Base-by-base conservation (phyloP, 2,888 invertebrate genomes). In the Drosophila neutralis region DNA sequence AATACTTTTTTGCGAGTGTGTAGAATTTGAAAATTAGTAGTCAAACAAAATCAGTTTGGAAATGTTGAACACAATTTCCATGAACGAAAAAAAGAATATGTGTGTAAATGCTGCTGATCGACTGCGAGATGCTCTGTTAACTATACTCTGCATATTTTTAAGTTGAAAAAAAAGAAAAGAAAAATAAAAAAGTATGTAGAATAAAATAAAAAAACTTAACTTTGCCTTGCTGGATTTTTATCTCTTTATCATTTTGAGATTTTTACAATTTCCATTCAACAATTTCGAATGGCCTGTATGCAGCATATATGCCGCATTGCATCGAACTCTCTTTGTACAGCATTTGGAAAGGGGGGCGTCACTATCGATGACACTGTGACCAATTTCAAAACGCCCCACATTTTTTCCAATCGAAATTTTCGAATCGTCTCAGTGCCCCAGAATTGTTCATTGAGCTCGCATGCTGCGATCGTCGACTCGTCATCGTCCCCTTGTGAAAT, bases 331-430 rank as follows among this genome's bases (percentile, higher is more conserved):
- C 15, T 8, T 45, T 24, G 4, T 24, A 8, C 8, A 8, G 4
- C 4, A 15, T 24, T 45, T 24, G 15, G 11, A 52, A 24, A 24
- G 61, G 61, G 84, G 85, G 85, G 85, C 90, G 85, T 90, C 74
- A 66, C 65, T 68, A 67, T 64, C 67, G 62, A 51, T 76, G 68
- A 56, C 42, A 69, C 40, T 58, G 62, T 60, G 59, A 62, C 64
- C 53, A 54, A 69, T 73, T 80, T 80, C 67, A 71, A 75, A 90
- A 89, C 90, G 90, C 90, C 87, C 89, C 89, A 68, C 71, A 82
- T 75, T 66, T 74, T 72, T 67, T 58, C 53, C 42, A 73, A 76
- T 74, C 52, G 53, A 53, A n/a, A 40, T 59, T 68, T 57, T 62
- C 56, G 54, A 68, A 65, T 69, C 65, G 54, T 48, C 57, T 29